Conservation (phyloP, 2,113 vertebrate species). For the Etia nguti region DNA sequence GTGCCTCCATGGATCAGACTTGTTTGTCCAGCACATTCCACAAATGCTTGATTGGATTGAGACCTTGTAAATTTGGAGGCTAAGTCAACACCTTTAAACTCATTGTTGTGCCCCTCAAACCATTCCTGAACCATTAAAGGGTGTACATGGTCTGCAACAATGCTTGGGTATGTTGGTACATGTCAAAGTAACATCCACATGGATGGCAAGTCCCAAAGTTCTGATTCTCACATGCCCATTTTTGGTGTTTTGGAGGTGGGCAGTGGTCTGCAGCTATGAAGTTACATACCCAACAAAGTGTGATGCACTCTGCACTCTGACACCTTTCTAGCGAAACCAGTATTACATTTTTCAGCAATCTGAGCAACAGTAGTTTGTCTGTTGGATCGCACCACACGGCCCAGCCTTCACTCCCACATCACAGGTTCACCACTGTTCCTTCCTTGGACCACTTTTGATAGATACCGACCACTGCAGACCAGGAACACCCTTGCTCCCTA, state of each 20-base stretch:
- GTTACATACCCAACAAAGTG: neutral
- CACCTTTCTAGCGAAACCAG: neutral
- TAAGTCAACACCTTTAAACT: fast-evolving
- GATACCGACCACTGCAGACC: too few species aligned
- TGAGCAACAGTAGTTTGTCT: neutral
- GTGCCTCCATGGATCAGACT: neutral
- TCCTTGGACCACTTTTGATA: too few species aligned
- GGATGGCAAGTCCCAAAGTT: neutral
- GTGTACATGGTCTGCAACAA: neutral
- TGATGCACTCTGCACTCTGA: fast-evolving
- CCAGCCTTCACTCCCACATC: too few species aligned
- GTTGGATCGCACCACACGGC: too few species aligned
- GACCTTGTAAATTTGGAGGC: neutral
- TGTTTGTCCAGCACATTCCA: neutral
- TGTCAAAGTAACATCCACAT: neutral
- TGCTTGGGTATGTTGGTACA: neutral
- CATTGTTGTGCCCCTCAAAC: neutral
- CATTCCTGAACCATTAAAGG: neutral
- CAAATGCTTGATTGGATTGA: neutral
- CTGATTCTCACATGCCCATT: neutral
- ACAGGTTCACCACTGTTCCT: too few species aligned
- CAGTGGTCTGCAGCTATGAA: neutral
- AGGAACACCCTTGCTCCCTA: too few species aligned
- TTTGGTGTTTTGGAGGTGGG: neutral
- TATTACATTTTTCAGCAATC: neutral